phyloP scores from a whole-genome alignment of 2,113 vertebrate genomes.

The Tachysurus vachellii region DNA sequence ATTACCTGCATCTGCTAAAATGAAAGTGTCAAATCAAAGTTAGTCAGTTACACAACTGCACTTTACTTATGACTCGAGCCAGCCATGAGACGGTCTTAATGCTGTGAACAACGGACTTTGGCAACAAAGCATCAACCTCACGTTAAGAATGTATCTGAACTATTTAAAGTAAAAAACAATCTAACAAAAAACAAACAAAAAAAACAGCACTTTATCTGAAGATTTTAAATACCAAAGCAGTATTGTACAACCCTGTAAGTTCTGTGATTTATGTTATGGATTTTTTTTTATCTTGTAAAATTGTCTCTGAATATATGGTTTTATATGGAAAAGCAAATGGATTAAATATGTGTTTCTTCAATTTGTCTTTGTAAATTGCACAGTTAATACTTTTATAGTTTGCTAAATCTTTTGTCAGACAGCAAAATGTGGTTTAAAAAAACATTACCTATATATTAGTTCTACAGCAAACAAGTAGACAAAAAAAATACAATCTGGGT shows the following conservation, averaged over 20 bases:
- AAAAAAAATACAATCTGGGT: not conserved
- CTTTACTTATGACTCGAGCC: constrained; percentile 80
- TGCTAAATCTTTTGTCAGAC: not conserved
- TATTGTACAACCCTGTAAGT: constrained; percentile 79
- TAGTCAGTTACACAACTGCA: constrained; percentile 78
- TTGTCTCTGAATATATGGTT: constrained; percentile 65
- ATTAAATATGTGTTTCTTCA: constrained; percentile 15
- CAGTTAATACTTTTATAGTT: not conserved
- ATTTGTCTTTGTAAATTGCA: not conserved
- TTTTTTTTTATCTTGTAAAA: constrained; percentile 71
- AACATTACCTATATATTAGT: not conserved
- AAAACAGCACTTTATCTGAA: constrained; percentile 86
- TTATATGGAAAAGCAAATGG: constrained; percentile 67
- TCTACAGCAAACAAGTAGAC: not conserved
- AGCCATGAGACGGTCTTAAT: constrained; percentile 63
- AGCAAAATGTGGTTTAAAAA: not conserved
- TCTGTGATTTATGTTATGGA: constrained; percentile 59
- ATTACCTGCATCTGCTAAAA: not conserved
- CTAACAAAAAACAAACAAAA: not conserved
- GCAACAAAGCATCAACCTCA: constrained; percentile 66
- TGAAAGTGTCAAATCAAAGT: constrained; percentile 55
- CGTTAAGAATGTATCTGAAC: constrained; percentile 77
- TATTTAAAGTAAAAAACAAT: not conserved
- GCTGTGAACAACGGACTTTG: constrained; percentile 77
- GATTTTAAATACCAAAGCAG: constrained; percentile 90